A percentile compares a stretch with the other conserved stretches of the same genome.
Evolutionary conservation across 2,113 vertebrate species (phyloP).

Genomic region (Centropus unirufus): DNA sequence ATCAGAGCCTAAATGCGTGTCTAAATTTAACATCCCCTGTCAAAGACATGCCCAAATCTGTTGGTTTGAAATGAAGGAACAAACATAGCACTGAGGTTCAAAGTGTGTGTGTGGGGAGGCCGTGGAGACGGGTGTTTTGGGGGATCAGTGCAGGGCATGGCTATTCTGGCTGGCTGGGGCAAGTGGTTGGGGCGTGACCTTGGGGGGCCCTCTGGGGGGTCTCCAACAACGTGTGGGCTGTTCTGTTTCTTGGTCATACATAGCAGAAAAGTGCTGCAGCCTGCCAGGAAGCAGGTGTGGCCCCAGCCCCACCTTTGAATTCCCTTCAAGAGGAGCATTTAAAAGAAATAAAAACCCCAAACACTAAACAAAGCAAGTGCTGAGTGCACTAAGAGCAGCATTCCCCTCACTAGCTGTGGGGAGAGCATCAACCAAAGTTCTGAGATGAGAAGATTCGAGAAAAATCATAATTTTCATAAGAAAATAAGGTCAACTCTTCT

Average conservation of each 20-base stretch:
- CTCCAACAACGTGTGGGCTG: background rate
- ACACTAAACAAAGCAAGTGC: background rate
- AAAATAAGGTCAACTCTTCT: background rate
- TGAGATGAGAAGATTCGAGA: background rate
- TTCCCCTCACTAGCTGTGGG: background rate
- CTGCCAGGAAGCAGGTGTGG: conserved; percentile 42
- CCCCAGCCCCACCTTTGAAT: background rate
- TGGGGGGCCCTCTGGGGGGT: background rate
- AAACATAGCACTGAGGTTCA: background rate
- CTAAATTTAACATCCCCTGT: conserved; percentile 66
- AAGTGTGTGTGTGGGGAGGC: background rate
- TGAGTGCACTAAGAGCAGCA: background rate
- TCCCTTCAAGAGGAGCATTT: conserved; percentile 21
- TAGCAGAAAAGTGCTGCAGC: background rate
- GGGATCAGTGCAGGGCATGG: background rate
- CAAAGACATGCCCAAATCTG: conserved; percentile 57
- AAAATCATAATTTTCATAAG: background rate
- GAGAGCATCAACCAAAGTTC: background rate
- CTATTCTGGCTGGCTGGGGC: background rate
- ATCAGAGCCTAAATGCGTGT: background rate
- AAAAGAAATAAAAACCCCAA: conserved; percentile 42
- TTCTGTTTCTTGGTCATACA: background rate
- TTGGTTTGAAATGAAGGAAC: conserved; percentile 10
- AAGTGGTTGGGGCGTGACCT: background rate
- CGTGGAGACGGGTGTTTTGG: background rate